phyloP scores from a whole-genome alignment of 2,113 vertebrate genomes.

The Malurus alboscapulatus region DNA sequence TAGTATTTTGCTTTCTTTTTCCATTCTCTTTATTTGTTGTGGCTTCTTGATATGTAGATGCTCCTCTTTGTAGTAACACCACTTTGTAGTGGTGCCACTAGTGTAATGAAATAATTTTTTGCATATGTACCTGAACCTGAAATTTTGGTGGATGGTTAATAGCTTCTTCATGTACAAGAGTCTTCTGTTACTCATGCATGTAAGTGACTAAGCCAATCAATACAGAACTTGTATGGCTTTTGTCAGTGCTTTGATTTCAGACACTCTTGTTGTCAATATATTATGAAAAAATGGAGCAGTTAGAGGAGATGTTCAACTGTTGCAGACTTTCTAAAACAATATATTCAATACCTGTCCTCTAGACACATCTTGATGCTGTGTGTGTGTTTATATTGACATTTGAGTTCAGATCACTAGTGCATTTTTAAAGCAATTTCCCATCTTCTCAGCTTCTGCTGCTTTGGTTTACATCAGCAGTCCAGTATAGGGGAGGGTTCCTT shows the following conservation, averaged over 20 bases:
- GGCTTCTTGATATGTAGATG: background rate
- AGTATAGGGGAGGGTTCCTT: background rate
- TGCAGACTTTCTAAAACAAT: background rate
- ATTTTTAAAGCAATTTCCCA: background rate
- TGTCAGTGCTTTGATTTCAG: background rate
- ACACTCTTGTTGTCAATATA: background rate
- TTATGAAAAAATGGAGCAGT: background rate
- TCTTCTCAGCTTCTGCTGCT: background rate
- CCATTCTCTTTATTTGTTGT: background rate
- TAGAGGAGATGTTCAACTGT: background rate
- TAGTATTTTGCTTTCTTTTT: background rate
- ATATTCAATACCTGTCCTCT: background rate
- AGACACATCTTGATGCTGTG: background rate
- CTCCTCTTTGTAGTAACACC: background rate
- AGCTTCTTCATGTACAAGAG: background rate
- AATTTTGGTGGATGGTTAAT: background rate
- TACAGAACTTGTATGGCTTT: background rate
- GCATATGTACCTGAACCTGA: background rate
- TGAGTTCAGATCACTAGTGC: background rate
- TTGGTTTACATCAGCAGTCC: background rate
- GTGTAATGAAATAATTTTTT: background rate
- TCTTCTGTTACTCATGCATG: background rate
- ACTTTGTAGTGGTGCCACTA: background rate
- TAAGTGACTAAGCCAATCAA: background rate
- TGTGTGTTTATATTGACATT: background rate